A percentile compares a stretch with the other conserved stretches of the same genome.
These are phyloP conservation scores for Papilio dardanus DNA, from an alignment of 1,140 invertebrate genomes.

Conservation along the genomic window DNA sequence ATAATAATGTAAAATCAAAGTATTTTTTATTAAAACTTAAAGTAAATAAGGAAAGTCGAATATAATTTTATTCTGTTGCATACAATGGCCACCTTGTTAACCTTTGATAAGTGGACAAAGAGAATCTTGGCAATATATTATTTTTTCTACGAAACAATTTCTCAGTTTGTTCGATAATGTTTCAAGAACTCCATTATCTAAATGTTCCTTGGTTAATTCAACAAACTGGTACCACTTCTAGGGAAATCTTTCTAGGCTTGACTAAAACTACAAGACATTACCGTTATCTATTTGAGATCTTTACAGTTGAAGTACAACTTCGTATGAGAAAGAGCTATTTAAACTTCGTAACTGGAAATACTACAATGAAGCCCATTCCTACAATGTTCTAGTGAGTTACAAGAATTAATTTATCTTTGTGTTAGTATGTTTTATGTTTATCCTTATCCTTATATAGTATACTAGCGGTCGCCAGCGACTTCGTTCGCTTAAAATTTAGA, in stretches of 20 bases:
- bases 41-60: neutral
- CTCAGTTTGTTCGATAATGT: neutral
- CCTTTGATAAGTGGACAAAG: neutral
- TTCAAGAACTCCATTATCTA: neutral
- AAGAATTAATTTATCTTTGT: neutral
- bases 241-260: neutral
- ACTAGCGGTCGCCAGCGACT: too few species aligned
- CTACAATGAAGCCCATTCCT: neutral
- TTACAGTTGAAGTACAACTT: neutral
- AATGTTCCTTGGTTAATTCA: neutral
- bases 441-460: too few species aligned
- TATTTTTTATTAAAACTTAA: too few species aligned
- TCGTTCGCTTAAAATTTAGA: too few species aligned
- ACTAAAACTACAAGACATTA: constrained; percentile 6
- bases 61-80: neutral
- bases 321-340: neutral
- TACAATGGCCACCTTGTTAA: neutral
- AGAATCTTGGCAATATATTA: neutral
- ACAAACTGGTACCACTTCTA: neutral
- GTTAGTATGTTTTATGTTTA: neutral
- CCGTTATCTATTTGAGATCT: neutral
- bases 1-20: too few species aligned
- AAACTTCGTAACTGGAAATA: neutral
- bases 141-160: constrained; percentile 1
- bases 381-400: neutral